Base-by-base conservation (phyloP, 2,797 vertebrate species). In the Pterois miles region DNA sequence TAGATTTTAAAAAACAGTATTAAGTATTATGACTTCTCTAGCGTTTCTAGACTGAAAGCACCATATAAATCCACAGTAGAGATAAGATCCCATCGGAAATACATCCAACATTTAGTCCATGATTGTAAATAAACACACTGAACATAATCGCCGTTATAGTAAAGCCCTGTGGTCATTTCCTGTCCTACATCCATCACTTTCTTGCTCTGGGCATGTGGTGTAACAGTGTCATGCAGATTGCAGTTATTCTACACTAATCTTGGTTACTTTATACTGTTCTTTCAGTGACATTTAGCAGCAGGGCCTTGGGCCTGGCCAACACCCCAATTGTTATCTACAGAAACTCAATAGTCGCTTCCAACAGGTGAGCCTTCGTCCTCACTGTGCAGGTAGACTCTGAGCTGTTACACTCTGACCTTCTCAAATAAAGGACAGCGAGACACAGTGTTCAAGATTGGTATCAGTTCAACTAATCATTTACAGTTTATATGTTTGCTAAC, bases 311-410 rank as follows among this genome's bases (percentile, higher is more conserved):
- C 60, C 60, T 27, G 18, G 22, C 54, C 64, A 66, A 40, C 52
- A 50, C 13, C 52, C 68, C 31, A 31, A 27, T 71, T 84, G 65
- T 88, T 78, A n/a, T 59, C 22, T 58, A 50, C n/a, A 65, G 71
- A 64, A 77, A 72, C 31, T 38, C 22, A 40, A 65, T 31, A 54
- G 68, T 74, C 36, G 20, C n/a, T 12, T 34, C 38, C 12, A 53
- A 33, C 33, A 73, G 43, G 13, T 46, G 2, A 54, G 27, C 52
- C 27, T 52, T 54, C 33, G 7, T 13, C 6, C 14, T 63, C 16
- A 20, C 54, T 46, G 14, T 52, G 6, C 23, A 71, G 25, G n/a
- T 36, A 8, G 27, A n/a, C 3, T 57, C n/a, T 60, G 23, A 14
- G 43, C 14, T 0, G 18, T n/a, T 52, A 46, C 53, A 66, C 13